These are phyloP conservation scores for Scalopus aquaticus DNA, from an alignment of 2,113 vertebrate species.

Conservation along the genomic window DNA sequence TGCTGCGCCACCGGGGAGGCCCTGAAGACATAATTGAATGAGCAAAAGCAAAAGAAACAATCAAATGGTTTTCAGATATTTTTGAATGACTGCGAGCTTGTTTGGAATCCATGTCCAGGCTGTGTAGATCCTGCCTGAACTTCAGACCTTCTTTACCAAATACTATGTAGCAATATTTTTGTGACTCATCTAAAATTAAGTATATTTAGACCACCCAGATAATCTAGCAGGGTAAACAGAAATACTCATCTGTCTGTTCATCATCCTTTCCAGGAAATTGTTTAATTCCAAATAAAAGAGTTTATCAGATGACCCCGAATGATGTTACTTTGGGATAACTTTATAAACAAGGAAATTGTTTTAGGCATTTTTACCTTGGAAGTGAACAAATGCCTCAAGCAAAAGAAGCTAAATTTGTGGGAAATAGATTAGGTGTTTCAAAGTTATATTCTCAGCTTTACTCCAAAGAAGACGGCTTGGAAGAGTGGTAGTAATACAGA, in stretches of 20 bases:
- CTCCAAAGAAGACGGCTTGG: not conserved
- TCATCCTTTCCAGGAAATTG: not conserved
- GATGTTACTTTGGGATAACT: not conserved
- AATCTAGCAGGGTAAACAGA: not conserved
- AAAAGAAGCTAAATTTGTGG: not conserved
- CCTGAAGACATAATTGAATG: not conserved
- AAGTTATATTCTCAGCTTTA: not conserved
- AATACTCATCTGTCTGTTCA: not conserved
- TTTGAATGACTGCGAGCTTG: not conserved
- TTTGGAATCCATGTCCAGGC: not conserved
- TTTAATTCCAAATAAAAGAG: not conserved
- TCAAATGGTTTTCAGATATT: not conserved
- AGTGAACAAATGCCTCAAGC: not conserved
- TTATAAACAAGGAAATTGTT: not conserved
- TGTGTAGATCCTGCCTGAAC: not conserved
- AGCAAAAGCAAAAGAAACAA: not conserved
- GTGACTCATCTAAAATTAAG: conserved; percentile 3
- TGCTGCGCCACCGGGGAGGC: too few relatives aligned
- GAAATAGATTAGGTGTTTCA: not conserved
- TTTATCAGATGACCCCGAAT: not conserved
- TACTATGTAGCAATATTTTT: not conserved
- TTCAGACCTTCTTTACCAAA: conserved; percentile 2
- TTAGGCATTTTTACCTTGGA: not conserved
- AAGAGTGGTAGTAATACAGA: not conserved
- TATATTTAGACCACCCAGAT: not conserved